Evolutionary conservation across 1,140 invertebrate species (phyloP).

Genomic region (Drosophila bipectinata): DNA sequence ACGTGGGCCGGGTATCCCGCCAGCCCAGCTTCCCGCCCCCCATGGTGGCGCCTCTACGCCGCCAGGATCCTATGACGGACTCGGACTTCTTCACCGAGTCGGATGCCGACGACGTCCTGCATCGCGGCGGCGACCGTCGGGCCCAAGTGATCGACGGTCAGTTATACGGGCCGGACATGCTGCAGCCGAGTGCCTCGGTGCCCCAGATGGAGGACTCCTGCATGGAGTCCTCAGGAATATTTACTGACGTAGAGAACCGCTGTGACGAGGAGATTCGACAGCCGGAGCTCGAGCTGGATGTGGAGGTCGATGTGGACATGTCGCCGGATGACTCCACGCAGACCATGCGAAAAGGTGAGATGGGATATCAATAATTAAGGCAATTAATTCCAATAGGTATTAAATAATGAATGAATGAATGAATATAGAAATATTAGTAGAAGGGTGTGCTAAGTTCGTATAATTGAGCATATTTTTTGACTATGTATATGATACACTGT

Average conservation of each 20-base stretch:
- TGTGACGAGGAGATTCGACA: constrained; percentile 83
- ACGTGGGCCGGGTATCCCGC: constrained; percentile 65
- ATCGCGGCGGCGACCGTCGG: constrained; percentile 88
- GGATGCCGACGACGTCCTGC: constrained; percentile 91
- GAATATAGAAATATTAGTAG: no score
- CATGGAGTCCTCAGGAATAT: constrained; percentile 94
- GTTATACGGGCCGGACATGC: constrained; percentile 89
- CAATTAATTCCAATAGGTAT: no score
- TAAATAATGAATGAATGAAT: no score
- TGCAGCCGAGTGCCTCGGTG: constrained; percentile 82
- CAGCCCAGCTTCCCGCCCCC: constrained; percentile 78
- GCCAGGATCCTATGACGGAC: constrained; percentile 93
- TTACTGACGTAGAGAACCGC: constrained; percentile 91
- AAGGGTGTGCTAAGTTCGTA: no score
- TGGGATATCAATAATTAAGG: neutral
- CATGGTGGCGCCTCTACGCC: constrained; percentile 78
- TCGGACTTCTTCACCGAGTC: constrained; percentile 95
- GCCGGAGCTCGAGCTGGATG: constrained; percentile 56
- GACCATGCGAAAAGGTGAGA: constrained; percentile 70
- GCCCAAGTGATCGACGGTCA: constrained; percentile 93
- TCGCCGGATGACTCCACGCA: constrained; percentile 86
- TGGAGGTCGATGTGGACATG: constrained; percentile 83
- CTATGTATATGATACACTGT: no score
- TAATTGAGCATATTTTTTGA: no score
- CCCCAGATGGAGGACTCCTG: constrained; percentile 86